These are phyloP conservation scores for Ypsolopha scabrella DNA, from an alignment of 2,888 invertebrate species.

Conservation along the genomic window DNA sequence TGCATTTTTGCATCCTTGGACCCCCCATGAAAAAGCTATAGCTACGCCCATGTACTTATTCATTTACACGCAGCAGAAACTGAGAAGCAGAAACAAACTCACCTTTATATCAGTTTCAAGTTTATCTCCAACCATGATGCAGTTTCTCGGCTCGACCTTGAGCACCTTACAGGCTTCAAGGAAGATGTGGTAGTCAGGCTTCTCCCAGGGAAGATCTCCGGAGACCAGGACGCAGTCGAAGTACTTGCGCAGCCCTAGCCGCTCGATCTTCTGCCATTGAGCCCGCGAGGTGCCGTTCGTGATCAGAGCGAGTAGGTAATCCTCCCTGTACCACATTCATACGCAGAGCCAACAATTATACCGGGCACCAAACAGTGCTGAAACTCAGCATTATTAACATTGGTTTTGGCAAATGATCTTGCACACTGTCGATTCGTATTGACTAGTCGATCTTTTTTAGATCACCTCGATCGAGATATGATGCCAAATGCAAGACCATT, in stretches of 20 bases:
- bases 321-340: slow-evolving; percentile 70
- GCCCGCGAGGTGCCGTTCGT: slow-evolving; percentile 89
- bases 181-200: slow-evolving; percentile 86
- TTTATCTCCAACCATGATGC: slow-evolving; percentile 91
- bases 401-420: slow-evolving; percentile 43
- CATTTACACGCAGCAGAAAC: no score
- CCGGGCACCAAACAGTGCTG: slow-evolving; percentile 38
- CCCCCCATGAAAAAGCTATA: no score
- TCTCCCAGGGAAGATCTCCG: slow-evolving; percentile 88
- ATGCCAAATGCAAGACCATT: slow-evolving; percentile 40
- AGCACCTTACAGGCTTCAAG: slow-evolving; percentile 83
- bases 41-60: no score
- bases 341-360: slow-evolving; percentile 57
- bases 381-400: slow-evolving; percentile 52
- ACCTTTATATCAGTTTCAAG: slow-evolving; percentile 88
- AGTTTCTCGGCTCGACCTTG: slow-evolving; percentile 78
- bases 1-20: no score
- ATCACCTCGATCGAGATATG: not conserved
- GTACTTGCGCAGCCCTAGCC: slow-evolving; percentile 75
- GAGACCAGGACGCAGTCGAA: slow-evolving; percentile 87
- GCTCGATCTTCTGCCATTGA: slow-evolving; percentile 90
- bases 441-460: not conserved
- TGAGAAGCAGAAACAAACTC: slow-evolving; percentile 1
- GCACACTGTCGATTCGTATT: slow-evolving; percentile 17
- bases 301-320: slow-evolving; percentile 83